These are phyloP conservation scores for Trichechus manatus DNA, from an alignment of 2,113 vertebrate genomes.

Conservation along the genomic window DNA sequence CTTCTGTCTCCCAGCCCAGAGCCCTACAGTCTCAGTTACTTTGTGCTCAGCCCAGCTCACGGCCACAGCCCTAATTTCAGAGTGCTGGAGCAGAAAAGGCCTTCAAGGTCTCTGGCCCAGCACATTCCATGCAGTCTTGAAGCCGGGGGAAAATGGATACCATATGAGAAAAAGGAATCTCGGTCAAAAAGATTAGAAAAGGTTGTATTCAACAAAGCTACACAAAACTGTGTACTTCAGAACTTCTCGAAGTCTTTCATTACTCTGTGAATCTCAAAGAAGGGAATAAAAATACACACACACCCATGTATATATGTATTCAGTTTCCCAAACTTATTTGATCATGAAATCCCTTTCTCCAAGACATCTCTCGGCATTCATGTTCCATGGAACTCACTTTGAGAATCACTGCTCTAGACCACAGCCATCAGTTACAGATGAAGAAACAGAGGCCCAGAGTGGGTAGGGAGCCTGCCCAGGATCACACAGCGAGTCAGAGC, in stretches of 20 bases:
- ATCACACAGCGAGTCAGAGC: background rate
- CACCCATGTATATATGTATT: background rate
- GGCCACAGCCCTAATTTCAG: background rate
- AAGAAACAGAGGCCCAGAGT: background rate
- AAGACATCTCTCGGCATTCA: background rate
- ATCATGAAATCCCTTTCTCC: background rate
- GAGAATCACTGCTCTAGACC: background rate
- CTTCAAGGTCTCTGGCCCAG: background rate
- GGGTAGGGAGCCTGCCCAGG: background rate
- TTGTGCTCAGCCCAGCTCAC: background rate
- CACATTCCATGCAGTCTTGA: accelerated
- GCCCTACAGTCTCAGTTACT: background rate
- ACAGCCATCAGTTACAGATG: background rate
- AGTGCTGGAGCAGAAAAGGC: background rate
- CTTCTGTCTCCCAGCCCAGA: background rate
- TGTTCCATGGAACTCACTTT: background rate
- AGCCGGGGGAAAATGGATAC: background rate
- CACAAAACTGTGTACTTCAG: background rate
- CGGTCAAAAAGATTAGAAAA: background rate
- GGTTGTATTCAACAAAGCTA: background rate
- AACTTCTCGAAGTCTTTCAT: background rate
- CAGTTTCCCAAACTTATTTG: background rate
- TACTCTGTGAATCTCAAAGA: background rate
- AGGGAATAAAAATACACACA: background rate
- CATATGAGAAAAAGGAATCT: background rate